Base-by-base conservation (phyloP, 2,888 invertebrate species). In the Spicauda simplicius region DNA sequence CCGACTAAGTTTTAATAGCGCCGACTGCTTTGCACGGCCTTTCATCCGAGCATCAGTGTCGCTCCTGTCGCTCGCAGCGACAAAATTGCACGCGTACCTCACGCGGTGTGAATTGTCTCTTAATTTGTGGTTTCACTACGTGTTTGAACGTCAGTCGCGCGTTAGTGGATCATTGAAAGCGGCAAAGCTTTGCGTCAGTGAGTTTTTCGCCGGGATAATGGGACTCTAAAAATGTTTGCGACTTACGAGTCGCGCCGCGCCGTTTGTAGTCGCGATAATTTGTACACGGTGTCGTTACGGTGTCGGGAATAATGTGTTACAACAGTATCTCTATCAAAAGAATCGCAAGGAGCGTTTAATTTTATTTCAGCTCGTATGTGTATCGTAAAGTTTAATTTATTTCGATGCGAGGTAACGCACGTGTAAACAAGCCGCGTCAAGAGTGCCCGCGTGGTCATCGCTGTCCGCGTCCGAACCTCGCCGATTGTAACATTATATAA, bases 1-100 rank as follows among this genome's bases (percentile, higher is more conserved):
- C 72, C 76, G 72, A 77, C 74, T 85, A 84, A 84, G 85, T 85
- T 85, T 87, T 85, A 86, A 85, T 85, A 87, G 83, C 76, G 77
- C 79, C 85, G 76, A 79, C 79, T 80, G 76, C 80, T 79, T 73
- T 74, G 78, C 76, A 72, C 74, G 73, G 77, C 80, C 81, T 86
- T 87, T 86, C 80, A 84, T 72, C 74, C 74, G 70, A 64, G 74
- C 75, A 73, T 74, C 76, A 74, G 75, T 74, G 75, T 76, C 71
- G 74, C 73, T 69, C 70, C 72, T 72, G 75, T 72, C 74, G 71
- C 76, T 74, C 73, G 72, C 74, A 77, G 78, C 76, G 73, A 74
- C 77, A 81, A 79, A 79, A 78, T 80, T 77, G 80, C 80, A 77
- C 79, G 77, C 79, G 77, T 75, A 77, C 74, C 76, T 79, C 73